phyloP scores from a whole-genome alignment of 2,888 invertebrate species.

The Hedychridium roseum region DNA sequence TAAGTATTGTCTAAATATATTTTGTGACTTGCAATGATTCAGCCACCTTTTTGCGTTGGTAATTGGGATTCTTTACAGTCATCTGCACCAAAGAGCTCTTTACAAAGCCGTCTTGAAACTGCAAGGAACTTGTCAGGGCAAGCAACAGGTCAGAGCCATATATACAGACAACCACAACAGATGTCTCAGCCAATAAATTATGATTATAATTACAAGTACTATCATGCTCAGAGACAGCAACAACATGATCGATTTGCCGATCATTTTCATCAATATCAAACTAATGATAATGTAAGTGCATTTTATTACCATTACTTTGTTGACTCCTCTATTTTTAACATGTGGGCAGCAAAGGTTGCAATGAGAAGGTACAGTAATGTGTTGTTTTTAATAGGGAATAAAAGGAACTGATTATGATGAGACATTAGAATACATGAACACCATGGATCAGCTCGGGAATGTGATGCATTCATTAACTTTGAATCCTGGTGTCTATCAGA shows the following conservation, averaged over 20 bases:
- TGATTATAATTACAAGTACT: constrained; percentile 33
- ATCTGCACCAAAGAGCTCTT: constrained; percentile 32
- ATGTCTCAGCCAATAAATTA: constrained; percentile 29
- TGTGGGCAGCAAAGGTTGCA: background rate
- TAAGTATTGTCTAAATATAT: background rate
- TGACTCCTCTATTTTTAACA: background rate
- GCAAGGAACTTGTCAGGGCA: too few species aligned
- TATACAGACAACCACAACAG: constrained; percentile 23
- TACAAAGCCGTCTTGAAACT: too few species aligned
- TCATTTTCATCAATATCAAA: constrained; percentile 21
- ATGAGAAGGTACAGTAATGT: background rate
- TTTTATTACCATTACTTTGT: constrained; percentile 3
- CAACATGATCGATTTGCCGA: constrained; percentile 20
- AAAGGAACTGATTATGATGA: constrained; percentile 30
- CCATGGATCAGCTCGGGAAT: constrained; percentile 70
- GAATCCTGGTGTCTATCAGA: constrained; percentile 81
- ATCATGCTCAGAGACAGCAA: constrained; percentile 30
- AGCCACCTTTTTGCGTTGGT: background rate
- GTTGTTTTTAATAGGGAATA: constrained; percentile 16
- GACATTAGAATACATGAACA: constrained; percentile 33
- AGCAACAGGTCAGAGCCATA: constrained; percentile 24
- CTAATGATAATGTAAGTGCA: constrained; percentile 22
- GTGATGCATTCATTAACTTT: constrained; percentile 79
- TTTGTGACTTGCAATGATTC: background rate
- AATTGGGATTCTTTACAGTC: constrained; percentile 9